Base-by-base conservation (phyloP, 2,113 vertebrate species). In the Andinoacara biseriatus region DNA sequence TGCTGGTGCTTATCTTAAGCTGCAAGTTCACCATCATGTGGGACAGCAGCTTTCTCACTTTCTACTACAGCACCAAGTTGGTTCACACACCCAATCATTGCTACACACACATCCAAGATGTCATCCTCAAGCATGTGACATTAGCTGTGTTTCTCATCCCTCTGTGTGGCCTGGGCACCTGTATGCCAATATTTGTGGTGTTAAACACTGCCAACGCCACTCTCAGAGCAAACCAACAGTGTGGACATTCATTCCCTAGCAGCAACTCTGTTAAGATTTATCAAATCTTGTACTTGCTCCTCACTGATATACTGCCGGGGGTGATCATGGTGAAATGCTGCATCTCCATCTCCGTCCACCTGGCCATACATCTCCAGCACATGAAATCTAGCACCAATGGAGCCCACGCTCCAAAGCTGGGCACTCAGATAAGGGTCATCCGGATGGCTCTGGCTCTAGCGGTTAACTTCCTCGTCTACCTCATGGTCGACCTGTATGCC, bases 31-130 rank as follows among this genome's bases (percentile, higher is more conserved):
- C 86, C 62, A 91, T 96, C 35, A 88, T 95, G 87, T 96, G 96
- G 95, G 91, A 90, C 88, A 94, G 88, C 5, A 87, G 94, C 40
- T 94, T 96, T 60, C 94, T 96, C 59, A 92, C 95, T 1, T 96
- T 96, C 43, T 96, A 94, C 92, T 96, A 95, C 85, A 94, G 94
- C 91, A 94, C 89, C 83, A 96, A 96, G 85, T 92, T 96, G 84
- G 95, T 96, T 81, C 87, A 49, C 74, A 78, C 92, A 2, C 93
- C 94, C 24, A 94, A 94, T 6, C 91, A 76, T 33, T 95, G 94
- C 91, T 95, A 94, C 91, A 92, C 93, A 1, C 89, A 86, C 7
- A 86, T 94, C 67, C 95, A 95, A 74, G 91, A 87, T 4, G 29
- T 22, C 83, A 93, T 95, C 86, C 82, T 96, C 62, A 94, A 92